These are phyloP conservation scores for Crematogaster levior DNA, from an alignment of 2,888 invertebrate genomes.

Conservation along the genomic window DNA sequence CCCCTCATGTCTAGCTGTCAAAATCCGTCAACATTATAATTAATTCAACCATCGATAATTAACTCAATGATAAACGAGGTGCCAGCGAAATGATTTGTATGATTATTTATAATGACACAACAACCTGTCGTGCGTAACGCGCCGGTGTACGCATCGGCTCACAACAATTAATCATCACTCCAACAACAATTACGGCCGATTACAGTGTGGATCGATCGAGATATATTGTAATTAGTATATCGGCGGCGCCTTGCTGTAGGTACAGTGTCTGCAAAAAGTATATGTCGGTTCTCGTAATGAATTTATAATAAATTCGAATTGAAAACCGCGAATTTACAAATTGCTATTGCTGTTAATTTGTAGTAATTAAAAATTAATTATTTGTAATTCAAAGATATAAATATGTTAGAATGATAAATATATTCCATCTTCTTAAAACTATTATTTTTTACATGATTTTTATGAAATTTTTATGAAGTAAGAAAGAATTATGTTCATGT, in stretches of 20 bases:
- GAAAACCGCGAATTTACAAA: background rate
- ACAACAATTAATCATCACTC: conserved; percentile 72
- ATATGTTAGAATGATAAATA: background rate
- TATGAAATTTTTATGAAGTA: conserved; percentile 4
- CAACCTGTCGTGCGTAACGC: conserved; percentile 72
- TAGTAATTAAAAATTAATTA: background rate
- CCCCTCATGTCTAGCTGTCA: conserved; percentile 61
- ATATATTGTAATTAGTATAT: conserved; percentile 72
- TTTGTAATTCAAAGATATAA: background rate
- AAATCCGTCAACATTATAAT: conserved; percentile 62
- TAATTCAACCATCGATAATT: conserved; percentile 73
- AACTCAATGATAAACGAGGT: conserved; percentile 74
- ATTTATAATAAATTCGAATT: conserved; percentile 16
- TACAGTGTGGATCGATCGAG: conserved; percentile 69
- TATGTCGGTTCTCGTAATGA: background rate
- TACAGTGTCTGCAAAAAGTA: conserved; percentile 50
- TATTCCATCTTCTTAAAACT: background rate
- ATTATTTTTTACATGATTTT: background rate
- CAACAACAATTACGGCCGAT: conserved; percentile 74
- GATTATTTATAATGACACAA: conserved; percentile 75
- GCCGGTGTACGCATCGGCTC: conserved; percentile 50
- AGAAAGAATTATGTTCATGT: background rate
- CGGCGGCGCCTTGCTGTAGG: conserved; percentile 39
- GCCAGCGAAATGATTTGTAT: conserved; percentile 70
- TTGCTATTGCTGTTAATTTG: background rate